Percentiles rank a stretch among this genome's conserved stretches.
These are phyloP conservation scores for Odontomyia ornata DNA, from an alignment of 2,888 invertebrate genomes.

Conservation along the genomic window DNA sequence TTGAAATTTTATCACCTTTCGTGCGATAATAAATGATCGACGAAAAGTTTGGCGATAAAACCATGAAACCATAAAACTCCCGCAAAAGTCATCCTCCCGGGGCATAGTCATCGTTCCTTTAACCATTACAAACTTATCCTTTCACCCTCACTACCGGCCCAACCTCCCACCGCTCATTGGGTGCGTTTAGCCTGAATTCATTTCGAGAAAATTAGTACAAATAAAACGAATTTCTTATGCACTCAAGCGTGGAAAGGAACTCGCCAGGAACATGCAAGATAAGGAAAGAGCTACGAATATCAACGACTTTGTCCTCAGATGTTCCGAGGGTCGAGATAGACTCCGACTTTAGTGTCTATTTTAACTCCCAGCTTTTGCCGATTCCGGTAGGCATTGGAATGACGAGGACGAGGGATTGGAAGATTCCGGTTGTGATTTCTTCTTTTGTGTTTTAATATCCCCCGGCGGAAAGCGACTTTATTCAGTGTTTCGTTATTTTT, in stretches of 20 bases:
- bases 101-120: constrained; percentile 14
- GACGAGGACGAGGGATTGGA: not conserved
- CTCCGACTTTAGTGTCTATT: not conserved
- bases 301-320: constrained; percentile 1
- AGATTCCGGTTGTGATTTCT: not conserved
- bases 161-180: not conserved
- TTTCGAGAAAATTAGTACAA: constrained; percentile 45
- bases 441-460: constrained; percentile 25
- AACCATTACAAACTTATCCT: not conserved
- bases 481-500: not conserved
- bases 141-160: not conserved
- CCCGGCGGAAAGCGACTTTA: not conserved
- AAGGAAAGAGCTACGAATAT: not conserved
- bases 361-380: not conserved
- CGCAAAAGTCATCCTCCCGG: not conserved
- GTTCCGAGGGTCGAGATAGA: not conserved
- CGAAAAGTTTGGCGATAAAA: constrained; percentile 48
- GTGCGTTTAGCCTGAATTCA: constrained; percentile 41
- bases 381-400: not conserved
- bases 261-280: constrained; percentile 39
- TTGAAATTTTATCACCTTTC: constrained; percentile 41
- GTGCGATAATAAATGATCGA: constrained; percentile 47
- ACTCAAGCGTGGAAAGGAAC: constrained; percentile 36
- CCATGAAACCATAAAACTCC: constrained; percentile 46
- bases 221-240: constrained; percentile 49